Evolutionary conservation across 37 sponge, comb jelly and placozoan genomes (phyloP).

Genomic region (Chondrosia reniformis): DNA sequence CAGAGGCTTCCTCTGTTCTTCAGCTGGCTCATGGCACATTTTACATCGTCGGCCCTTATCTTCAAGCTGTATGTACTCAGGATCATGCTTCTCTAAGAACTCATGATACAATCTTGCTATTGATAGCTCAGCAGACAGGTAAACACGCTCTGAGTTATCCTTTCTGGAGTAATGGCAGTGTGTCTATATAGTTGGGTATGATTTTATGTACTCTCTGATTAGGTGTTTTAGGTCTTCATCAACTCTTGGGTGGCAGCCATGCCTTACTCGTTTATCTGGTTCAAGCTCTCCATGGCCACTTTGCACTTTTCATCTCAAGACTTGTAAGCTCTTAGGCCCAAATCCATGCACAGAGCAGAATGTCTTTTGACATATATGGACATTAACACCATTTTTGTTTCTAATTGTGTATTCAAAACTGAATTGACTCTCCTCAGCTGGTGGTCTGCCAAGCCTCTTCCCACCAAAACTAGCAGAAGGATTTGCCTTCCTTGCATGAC

Average conservation of each 20-base stretch:
- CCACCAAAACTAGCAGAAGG: conserved; percentile 24
- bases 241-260: conserved; percentile 4
- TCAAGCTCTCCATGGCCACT: conserved; percentile 10
- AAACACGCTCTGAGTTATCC: conserved; percentile 40
- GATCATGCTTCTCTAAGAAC: conserved; percentile 44
- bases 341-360: conserved; percentile 45
- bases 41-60: conserved; percentile 17
- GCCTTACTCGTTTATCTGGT: conserved; percentile 29
- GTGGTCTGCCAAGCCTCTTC: conserved; percentile 44
- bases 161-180: conserved; percentile 42
- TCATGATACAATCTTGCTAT: conserved; percentile 29
- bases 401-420: conserved; percentile 29
- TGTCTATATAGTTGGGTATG: conserved; percentile 33
- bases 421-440: conserved; percentile 42
- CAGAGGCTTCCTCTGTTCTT: conserved; percentile 40
- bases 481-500: conserved; percentile 38
- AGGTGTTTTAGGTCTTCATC: conserved; percentile 12
- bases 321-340: conserved; percentile 37
- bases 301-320: conserved; percentile 25
- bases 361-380: conserved; percentile 44
- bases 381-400: conserved; percentile 31
- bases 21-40: conserved; percentile 37
- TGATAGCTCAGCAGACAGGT: conserved; percentile 49
- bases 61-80: conserved; percentile 39
- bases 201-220: conserved; percentile 36